These are phyloP conservation scores for Myotis davidii DNA, from an alignment of 2,113 vertebrate genomes.

Conservation along the genomic window DNA sequence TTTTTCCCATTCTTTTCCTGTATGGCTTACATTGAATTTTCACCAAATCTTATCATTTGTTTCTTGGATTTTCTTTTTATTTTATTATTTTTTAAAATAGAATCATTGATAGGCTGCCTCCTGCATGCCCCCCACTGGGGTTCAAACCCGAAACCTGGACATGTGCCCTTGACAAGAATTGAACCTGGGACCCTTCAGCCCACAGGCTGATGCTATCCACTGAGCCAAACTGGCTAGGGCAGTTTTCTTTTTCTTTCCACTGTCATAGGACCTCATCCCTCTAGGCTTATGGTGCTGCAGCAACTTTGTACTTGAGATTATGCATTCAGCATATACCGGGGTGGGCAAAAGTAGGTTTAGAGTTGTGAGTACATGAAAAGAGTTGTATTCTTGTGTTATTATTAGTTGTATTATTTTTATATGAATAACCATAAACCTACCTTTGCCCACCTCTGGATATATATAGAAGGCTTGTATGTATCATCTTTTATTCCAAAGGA, in stretches of 20 bases:
- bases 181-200: too few species aligned
- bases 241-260: not conserved
- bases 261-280: not conserved
- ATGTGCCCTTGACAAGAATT: too few species aligned
- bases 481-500: not conserved
- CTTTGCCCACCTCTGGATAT: not conserved
- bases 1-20: not conserved
- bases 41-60: not conserved
- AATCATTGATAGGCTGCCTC: too few species aligned
- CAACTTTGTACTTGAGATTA: not conserved
- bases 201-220: too few species aligned
- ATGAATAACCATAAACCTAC: not conserved
- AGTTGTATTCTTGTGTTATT: not conserved
- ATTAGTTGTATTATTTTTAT: not conserved
- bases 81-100: not conserved
- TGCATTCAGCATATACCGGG: not conserved
- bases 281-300: not conserved
- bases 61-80: not conserved
- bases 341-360: not conserved
- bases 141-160: too few species aligned
- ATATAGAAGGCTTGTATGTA: not conserved
- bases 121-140: too few species aligned
- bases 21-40: conserved; percentile 15
- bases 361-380: not conserved
- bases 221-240: too few species aligned